These are phyloP conservation scores for Planiliza haematocheilus DNA, from an alignment of 2,113 vertebrate genomes.

Conservation along the genomic window DNA sequence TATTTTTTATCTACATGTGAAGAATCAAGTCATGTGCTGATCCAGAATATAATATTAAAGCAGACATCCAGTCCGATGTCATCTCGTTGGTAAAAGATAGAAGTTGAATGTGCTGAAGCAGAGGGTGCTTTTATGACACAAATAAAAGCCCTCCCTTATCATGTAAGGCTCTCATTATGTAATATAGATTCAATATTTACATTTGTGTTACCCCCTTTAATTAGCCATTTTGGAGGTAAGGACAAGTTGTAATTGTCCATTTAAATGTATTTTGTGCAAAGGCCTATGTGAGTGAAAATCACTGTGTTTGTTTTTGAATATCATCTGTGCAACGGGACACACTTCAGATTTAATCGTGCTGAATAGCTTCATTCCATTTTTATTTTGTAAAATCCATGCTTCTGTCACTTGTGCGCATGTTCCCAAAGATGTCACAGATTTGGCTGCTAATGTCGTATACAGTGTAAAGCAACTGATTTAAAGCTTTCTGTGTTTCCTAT, in stretches of 20 bases:
- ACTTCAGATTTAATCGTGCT: slow-evolving; percentile 13
- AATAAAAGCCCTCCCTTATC: slow-evolving; percentile 78
- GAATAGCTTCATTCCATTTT: slow-evolving; percentile 5
- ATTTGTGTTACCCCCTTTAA: slow-evolving; percentile 48
- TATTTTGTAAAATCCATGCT: slow-evolving; percentile 17
- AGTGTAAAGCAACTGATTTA: slow-evolving; percentile 38
- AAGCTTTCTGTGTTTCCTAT: slow-evolving; percentile 57
- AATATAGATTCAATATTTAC: slow-evolving; percentile 82
- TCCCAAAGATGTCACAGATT: slow-evolving; percentile 70
- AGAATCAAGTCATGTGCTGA: slow-evolving; percentile 25
- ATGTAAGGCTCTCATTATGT: slow-evolving; percentile 71
- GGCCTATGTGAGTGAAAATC: slow-evolving; percentile 40
- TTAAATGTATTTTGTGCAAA: slow-evolving; percentile 58
- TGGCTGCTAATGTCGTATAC: slow-evolving; percentile 67
- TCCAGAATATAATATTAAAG: slow-evolving; percentile 24
- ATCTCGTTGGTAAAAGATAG: slow-evolving; percentile 21
- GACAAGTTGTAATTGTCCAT: slow-evolving; percentile 34
- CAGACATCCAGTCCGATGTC: slow-evolving; percentile 36
- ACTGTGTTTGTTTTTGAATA: slow-evolving; percentile 33
- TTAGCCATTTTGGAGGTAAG: slow-evolving; percentile 44
- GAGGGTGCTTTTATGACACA: slow-evolving; percentile 74
- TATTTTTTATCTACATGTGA: slow-evolving; percentile 27
- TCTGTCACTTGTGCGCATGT: slow-evolving; percentile 54
- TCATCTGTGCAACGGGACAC: background rate
- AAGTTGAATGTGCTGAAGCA: slow-evolving; percentile 61